phyloP scores from a whole-genome alignment of 1,140 invertebrate genomes.

The Eupristina koningsbergeri region DNA sequence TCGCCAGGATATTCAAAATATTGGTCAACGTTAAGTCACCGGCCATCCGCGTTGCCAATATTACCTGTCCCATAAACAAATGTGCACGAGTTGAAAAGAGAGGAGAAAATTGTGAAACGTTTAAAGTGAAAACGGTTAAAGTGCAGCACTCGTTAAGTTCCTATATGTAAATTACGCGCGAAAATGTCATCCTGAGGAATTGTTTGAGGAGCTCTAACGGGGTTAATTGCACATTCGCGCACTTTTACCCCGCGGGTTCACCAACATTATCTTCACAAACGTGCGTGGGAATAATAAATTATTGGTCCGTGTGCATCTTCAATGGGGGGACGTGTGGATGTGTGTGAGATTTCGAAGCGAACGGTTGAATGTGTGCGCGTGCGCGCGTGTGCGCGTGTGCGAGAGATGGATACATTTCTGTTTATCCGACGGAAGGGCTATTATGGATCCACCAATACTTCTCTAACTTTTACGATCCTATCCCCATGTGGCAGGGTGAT shows the following conservation, averaged over 20 bases:
- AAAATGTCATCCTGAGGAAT: not conserved
- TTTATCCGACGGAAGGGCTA: constrained; percentile 3
- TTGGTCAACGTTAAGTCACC: no score
- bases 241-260: not conserved
- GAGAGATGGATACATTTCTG: not conserved
- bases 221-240: not conserved
- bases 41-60: no score
- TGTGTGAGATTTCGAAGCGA: no score
- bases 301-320: no score
- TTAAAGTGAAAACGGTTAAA: no score
- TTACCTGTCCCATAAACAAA: no score
- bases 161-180: constrained; percentile 24
- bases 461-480: not conserved
- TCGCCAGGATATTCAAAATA: no score
- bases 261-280: not conserved
- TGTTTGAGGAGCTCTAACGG: not conserved
- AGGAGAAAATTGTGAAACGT: no score
- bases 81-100: no score
- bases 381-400: not conserved
- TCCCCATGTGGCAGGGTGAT: not conserved
- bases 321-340: not conserved
- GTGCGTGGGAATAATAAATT: not conserved
- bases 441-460: not conserved
- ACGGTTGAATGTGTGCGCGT: no score
- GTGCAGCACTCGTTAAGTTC: constrained; percentile 24